These are phyloP conservation scores for Uromys caudimaculatus DNA, from an alignment of 2,797 vertebrate species.

Conservation along the genomic window DNA sequence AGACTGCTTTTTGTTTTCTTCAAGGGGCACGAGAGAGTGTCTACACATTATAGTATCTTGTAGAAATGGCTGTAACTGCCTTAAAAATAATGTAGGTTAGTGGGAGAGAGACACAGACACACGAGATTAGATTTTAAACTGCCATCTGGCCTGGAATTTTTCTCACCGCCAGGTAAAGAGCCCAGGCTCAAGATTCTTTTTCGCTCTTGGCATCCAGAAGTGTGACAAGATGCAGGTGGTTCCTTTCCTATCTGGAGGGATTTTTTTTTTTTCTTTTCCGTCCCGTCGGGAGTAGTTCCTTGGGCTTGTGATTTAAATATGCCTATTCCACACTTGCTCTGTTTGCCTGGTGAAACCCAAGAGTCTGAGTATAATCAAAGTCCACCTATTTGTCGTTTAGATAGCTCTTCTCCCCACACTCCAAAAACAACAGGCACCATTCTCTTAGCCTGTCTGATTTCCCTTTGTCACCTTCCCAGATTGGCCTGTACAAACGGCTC, in stretches of 20 bases:
- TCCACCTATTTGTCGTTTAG: conserved; percentile 27
- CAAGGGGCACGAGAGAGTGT: not conserved
- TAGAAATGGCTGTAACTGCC: conserved; percentile 68
- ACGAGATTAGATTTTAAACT: conserved; percentile 68
- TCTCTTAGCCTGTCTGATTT: not conserved
- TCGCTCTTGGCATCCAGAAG: conserved; percentile 43
- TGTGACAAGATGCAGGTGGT: conserved; percentile 40
- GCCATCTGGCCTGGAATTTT: conserved; percentile 57
- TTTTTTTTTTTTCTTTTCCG: not conserved
- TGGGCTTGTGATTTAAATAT: conserved; percentile 42
- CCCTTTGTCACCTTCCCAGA: not conserved
- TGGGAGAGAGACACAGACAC: conserved; percentile 56
- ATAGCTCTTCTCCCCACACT: not conserved
- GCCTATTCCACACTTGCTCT: not conserved
- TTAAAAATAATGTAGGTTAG: conserved; percentile 68
- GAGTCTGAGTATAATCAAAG: not conserved
- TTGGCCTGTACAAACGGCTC: not conserved
- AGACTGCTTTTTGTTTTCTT: conserved; percentile 46
- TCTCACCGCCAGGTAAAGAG: not conserved
- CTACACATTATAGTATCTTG: conserved; percentile 47
- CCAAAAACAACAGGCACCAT: not conserved
- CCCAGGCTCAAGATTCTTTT: not conserved
- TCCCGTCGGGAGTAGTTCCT: conserved; percentile 12
- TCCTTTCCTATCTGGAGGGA: conserved; percentile 45
- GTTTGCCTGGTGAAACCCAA: not conserved